phyloP scores from a whole-genome alignment of 2,888 invertebrate genomes.

The Amiota minor region DNA sequence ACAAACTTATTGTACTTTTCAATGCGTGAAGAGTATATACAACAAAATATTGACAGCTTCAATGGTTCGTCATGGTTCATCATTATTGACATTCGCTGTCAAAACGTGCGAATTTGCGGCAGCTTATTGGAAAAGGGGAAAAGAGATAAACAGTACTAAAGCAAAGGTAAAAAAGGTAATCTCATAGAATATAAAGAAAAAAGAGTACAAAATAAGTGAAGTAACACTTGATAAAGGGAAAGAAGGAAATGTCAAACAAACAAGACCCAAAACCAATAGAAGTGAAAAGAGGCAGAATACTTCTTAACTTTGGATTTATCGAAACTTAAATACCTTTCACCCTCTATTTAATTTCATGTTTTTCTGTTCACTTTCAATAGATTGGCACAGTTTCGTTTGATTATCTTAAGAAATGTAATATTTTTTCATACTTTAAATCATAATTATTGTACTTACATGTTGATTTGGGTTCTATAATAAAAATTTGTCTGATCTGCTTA shows the following conservation, averaged over 20 bases:
- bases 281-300: constrained; percentile 1
- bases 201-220: constrained; percentile 35
- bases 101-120: constrained; percentile 58
- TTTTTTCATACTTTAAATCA: too few species aligned
- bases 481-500: too few species aligned
- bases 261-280: constrained; percentile 15
- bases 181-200: constrained; percentile 27
- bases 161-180: constrained; percentile 33
- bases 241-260: constrained; percentile 38
- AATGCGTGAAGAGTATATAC: background rate
- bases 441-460: too few species aligned
- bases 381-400: too few species aligned
- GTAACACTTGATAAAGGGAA: constrained; percentile 41
- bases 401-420: too few species aligned
- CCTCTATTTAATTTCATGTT: too few species aligned
- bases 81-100: constrained; percentile 40
- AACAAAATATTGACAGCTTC: too few species aligned
- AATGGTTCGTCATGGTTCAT: background rate
- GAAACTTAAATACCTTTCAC: too few species aligned
- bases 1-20: too few species aligned
- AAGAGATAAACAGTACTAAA: too few species aligned
- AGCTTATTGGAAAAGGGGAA: constrained; percentile 33
- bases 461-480: too few species aligned
- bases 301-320: constrained; percentile 10
- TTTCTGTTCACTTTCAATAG: too few species aligned